Evolutionary conservation across 2,797 vertebrate genomes (phyloP).

Genomic region (Hydrocynus forskahlii): DNA sequence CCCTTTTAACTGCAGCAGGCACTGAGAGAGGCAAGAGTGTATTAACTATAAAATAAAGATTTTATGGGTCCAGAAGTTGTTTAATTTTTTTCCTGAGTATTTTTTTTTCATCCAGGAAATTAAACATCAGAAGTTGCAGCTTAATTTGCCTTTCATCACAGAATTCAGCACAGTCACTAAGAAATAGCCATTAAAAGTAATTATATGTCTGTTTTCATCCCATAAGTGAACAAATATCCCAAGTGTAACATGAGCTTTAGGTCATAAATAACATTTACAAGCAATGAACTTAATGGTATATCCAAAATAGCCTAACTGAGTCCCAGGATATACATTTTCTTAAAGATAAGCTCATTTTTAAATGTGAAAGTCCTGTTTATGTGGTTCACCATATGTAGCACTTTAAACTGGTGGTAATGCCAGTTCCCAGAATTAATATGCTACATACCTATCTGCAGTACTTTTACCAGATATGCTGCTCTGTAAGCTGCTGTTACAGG

Average conservation of each 20-base stretch:
- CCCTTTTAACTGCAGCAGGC: conserved; percentile 55
- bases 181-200: conserved; percentile 20
- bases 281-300: no score
- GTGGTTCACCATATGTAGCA: neutral
- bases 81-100: conserved; percentile 43
- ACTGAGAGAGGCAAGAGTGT: conserved; percentile 36
- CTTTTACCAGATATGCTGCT: no score
- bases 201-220: conserved; percentile 6
- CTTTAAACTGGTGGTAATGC: neutral
- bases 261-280: neutral
- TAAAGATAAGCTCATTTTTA: neutral
- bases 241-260: neutral
- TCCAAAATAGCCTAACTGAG: no score
- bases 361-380: no score
- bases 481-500: no score
- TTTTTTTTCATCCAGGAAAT: conserved; percentile 27
- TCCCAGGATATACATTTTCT: neutral
- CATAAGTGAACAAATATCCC: neutral
- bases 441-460: no score
- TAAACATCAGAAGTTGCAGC: conserved; percentile 35
- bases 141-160: conserved; percentile 40
- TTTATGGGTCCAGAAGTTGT: conserved; percentile 40
- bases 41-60: conserved; percentile 60
- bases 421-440: neutral
- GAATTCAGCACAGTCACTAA: conserved; percentile 3